A percentile compares a stretch with the other conserved stretches of the same genome.
These are phyloP conservation scores for Oxyscelio sp. DNA, from an alignment of 2,888 invertebrate genomes.

Conservation along the genomic window DNA sequence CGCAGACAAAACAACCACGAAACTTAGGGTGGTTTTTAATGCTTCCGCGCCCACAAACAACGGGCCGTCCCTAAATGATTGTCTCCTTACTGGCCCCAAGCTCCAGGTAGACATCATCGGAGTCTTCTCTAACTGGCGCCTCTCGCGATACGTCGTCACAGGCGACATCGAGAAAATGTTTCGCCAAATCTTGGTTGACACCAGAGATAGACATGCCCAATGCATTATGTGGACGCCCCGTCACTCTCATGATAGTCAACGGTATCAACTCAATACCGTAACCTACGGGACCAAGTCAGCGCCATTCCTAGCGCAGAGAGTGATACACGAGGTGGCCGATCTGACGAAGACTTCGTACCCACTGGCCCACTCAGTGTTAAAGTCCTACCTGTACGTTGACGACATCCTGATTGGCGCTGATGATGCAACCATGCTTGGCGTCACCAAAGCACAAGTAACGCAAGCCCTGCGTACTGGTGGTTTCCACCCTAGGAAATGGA, in stretches of 20 bases:
- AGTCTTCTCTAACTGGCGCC: not conserved
- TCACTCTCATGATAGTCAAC: not conserved
- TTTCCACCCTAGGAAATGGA: no score
- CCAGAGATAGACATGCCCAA: not conserved
- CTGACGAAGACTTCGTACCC: not conserved
- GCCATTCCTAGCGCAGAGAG: not conserved
- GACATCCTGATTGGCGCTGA: not conserved
- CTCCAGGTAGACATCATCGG: not conserved
- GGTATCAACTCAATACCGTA: constrained; percentile 9
- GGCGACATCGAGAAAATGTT: constrained; percentile 38
- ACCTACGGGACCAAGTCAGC: not conserved
- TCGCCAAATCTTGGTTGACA: constrained; percentile 18
- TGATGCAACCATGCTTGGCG: no score
- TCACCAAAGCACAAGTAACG: no score
- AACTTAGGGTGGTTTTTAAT: constrained; percentile 6
- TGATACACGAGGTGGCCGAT: not conserved
- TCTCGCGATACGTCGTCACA: not conserved
- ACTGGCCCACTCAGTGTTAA: not conserved
- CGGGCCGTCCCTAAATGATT: not conserved
- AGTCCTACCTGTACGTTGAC: not conserved
- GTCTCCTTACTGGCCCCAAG: not conserved
- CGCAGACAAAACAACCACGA: not conserved
- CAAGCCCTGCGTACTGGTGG: no score
- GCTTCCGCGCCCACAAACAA: not conserved
- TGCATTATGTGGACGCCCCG: constrained; percentile 20